Evolutionary conservation across 2,113 vertebrate species (phyloP).

Genomic region (Ammospiza caudacuta): DNA sequence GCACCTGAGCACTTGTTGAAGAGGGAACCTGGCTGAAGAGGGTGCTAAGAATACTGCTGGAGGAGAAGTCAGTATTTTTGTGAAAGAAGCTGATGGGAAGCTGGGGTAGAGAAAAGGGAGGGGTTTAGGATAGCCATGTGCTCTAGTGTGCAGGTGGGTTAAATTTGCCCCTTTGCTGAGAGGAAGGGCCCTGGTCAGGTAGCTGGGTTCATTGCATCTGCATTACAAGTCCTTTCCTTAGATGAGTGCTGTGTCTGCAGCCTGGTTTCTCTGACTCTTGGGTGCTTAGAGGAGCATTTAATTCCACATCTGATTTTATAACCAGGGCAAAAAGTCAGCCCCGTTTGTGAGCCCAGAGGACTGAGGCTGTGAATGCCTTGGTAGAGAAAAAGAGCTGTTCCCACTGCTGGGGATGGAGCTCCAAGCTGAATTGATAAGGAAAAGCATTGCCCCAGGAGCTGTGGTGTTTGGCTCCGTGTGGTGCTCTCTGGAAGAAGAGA

Average conservation of each 20-base stretch:
- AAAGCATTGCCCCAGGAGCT: neutral
- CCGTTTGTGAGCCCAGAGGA: fast-evolving
- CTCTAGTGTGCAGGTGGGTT: neutral
- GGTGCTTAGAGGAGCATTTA: neutral
- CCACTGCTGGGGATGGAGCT: neutral
- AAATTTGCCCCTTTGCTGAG: neutral
- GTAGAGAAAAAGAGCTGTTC: neutral
- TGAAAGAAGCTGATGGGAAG: neutral
- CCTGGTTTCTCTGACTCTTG: neutral
- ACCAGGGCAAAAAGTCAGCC: neutral
- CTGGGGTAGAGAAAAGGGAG: neutral
- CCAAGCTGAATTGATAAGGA: fast-evolving
- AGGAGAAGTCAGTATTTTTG: neutral
- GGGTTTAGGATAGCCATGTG: neutral
- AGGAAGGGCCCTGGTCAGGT: neutral
- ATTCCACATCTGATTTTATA: neutral
- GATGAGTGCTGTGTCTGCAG: neutral
- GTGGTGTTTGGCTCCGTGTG: fast-evolving
- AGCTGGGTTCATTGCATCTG: neutral
- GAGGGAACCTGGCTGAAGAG: neutral
- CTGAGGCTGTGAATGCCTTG: neutral
- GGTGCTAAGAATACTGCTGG: neutral
- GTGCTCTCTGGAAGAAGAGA: neutral
- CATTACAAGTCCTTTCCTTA: neutral
- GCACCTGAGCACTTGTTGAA: neutral